Percentiles rank a stretch among this genome's conserved stretches.
Conservation (phyloP, 2,888 invertebrate genomes). For the Phalera bucephala region DNA sequence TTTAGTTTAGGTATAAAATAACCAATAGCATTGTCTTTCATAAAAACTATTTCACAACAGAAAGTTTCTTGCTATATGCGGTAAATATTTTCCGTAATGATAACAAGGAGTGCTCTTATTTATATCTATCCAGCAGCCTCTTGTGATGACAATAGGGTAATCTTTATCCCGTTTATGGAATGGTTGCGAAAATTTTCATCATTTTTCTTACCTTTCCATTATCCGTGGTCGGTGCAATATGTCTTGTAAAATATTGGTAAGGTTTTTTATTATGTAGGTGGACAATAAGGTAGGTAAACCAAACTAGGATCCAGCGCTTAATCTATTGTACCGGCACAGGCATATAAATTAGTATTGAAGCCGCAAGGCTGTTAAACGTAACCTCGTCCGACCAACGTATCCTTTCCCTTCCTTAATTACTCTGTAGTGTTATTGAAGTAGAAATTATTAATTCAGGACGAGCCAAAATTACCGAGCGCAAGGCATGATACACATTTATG, state of each 20-base stretch:
- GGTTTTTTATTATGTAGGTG: too few species aligned
- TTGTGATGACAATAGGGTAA: too few species aligned
- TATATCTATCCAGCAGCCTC: too few species aligned
- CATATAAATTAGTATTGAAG: neutral
- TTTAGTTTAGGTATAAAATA: neutral
- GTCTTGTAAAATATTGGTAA: too few species aligned
- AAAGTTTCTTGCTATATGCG: too few species aligned
- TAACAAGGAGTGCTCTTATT: too few species aligned
- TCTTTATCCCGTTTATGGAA: too few species aligned
- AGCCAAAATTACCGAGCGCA: slow-evolving; percentile 6
- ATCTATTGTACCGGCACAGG: neutral
- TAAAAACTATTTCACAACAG: neutral
- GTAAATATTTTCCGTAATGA: too few species aligned
- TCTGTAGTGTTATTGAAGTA: slow-evolving; percentile 16
- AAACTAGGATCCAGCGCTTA: neutral
- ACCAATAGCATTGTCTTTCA: neutral
- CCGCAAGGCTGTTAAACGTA: slow-evolving; percentile 1
- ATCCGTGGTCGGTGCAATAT: too few species aligned
- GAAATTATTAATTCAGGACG: slow-evolving; percentile 22
- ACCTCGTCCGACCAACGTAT: slow-evolving; percentile 2
- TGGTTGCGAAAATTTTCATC: too few species aligned
- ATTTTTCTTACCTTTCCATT: too few species aligned
- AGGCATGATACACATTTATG: slow-evolving; percentile 4
- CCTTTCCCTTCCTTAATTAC: slow-evolving; percentile 22
- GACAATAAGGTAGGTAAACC: too few species aligned